Conservation (phyloP, 2,797 vertebrate genomes). For the Emys orbicularis region DNA sequence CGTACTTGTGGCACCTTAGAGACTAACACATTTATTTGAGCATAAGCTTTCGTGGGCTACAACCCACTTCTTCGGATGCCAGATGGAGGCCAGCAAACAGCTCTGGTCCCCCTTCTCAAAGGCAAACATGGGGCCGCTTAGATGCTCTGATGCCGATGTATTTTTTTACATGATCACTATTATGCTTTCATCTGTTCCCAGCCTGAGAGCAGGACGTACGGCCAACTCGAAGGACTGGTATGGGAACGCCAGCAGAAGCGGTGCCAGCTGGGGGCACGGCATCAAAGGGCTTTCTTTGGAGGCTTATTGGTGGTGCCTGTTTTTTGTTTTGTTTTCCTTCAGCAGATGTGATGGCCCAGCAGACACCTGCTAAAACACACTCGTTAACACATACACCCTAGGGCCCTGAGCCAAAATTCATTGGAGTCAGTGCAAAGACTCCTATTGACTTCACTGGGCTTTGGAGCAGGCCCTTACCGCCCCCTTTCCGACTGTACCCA, state of each 20-base stretch:
- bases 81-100: no score
- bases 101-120: no score
- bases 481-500: background rate
- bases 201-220: no score
- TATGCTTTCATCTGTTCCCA: no score
- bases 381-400: slow-evolving; percentile 10
- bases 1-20: no score
- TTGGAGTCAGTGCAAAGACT: slow-evolving; percentile 18
- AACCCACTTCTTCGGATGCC: no score
- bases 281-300: background rate
- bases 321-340: no score
- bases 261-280: background rate
- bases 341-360: background rate
- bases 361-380: slow-evolving; percentile 57
- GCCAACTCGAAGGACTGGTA: no score
- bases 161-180: no score
- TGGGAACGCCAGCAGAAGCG: background rate
- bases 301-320: background rate
- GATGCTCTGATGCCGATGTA: fast-evolving
- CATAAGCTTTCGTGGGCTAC: no score
- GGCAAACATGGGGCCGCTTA: no score
- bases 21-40: no score
- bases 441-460: slow-evolving; percentile 14
- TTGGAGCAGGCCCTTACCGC: slow-evolving; percentile 37
- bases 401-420: slow-evolving; percentile 36